Evolutionary conservation across 1,140 invertebrate genomes (phyloP).

Genomic region (Pararge aegeria): DNA sequence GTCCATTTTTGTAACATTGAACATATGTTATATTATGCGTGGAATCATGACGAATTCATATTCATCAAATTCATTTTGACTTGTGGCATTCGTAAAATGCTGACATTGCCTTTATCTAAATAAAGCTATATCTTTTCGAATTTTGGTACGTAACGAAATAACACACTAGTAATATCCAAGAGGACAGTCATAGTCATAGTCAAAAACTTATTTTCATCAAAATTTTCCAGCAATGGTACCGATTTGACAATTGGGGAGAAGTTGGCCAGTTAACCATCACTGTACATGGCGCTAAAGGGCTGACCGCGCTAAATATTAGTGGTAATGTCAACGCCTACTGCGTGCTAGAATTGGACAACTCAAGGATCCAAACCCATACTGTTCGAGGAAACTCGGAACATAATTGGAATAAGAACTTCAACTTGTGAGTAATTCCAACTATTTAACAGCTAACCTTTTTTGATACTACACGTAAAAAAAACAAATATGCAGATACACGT

Average conservation of each 20-base stretch:
- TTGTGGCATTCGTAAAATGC: no score
- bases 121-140: no score
- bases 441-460: neutral
- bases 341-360: conserved; percentile 64
- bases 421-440: conserved; percentile 56
- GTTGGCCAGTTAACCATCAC: conserved; percentile 63
- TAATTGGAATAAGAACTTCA: conserved; percentile 66
- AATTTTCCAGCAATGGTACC: conserved; percentile 58
- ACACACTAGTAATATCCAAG: no score
- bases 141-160: no score
- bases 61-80: no score
- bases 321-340: conserved; percentile 63
- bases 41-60: no score
- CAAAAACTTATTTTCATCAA: neutral
- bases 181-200: neutral
- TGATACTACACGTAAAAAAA: neutral
- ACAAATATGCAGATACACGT: no score
- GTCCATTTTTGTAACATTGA: no score
- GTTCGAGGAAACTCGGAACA: conserved; percentile 51
- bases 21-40: no score
- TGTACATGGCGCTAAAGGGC: conserved; percentile 54
- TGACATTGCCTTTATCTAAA: no score
- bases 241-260: conserved; percentile 53
- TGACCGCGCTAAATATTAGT: conserved; percentile 51
- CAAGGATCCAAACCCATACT: conserved; percentile 61